Evolutionary conservation across 2,888 invertebrate species (phyloP).

Genomic region (Thysanoteuthis rhombus): DNA sequence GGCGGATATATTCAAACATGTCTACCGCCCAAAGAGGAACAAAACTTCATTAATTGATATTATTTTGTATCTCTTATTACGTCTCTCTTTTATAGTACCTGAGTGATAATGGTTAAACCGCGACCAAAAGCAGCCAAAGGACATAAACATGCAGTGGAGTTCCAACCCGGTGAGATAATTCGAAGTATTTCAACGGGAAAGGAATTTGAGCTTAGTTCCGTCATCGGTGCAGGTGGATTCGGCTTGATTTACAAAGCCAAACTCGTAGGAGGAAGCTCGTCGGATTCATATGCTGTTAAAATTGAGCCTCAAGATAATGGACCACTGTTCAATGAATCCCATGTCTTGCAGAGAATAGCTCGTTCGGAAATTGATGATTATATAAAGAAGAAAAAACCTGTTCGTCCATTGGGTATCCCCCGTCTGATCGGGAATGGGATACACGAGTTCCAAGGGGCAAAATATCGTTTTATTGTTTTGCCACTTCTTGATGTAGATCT

Average conservation of each 20-base stretch:
- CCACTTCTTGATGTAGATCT: conserved; percentile 89
- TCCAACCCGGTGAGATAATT: conserved; percentile 81
- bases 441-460: conserved; percentile 77
- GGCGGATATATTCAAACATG: not conserved
- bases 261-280: conserved; percentile 37
- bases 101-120: not conserved
- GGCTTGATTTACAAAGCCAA: conserved; percentile 90
- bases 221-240: conserved; percentile 91
- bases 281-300: conserved; percentile 17
- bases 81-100: not conserved
- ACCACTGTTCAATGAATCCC: conserved; percentile 96
- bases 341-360: conserved; percentile 90
- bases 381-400: not conserved
- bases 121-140: conserved; percentile 45
- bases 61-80: not conserved
- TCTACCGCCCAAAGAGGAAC: not conserved
- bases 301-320: conserved; percentile 91
- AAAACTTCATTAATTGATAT: not conserved
- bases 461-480: conserved; percentile 92
- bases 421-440: conserved; percentile 89
- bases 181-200: conserved; percentile 78
- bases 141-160: conserved; percentile 67
- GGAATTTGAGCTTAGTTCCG: conserved; percentile 85
- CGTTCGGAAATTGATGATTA: conserved; percentile 72
- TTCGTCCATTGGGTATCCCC: conserved; percentile 80